Evolutionary conservation across 2,888 invertebrate species (phyloP).

Genomic region (Drosophila borealis): DNA sequence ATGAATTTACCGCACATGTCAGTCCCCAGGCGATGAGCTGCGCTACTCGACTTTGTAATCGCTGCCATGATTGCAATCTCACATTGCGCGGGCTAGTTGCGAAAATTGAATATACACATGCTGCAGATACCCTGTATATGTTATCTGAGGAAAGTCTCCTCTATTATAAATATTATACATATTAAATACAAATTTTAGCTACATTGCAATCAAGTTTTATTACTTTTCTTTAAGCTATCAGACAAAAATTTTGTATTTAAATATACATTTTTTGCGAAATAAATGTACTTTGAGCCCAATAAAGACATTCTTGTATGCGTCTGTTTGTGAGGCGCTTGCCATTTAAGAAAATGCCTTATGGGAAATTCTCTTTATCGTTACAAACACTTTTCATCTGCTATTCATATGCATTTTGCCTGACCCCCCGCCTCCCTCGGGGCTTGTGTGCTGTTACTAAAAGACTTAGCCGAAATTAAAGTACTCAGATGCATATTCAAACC

Average conservation of each 20-base stretch:
- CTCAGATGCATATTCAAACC: not conserved
- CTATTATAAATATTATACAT: no score
- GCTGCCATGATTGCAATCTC: slow-evolving; percentile 60
- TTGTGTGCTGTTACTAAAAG: not conserved
- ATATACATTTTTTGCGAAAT: no score
- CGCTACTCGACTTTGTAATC: slow-evolving; percentile 23
- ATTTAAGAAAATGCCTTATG: slow-evolving; percentile 49
- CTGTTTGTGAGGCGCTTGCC: slow-evolving; percentile 21
- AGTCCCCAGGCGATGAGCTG: slow-evolving; percentile 45
- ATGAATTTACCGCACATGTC: slow-evolving; percentile 58
- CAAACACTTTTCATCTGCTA: slow-evolving; percentile 12
- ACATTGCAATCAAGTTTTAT: no score
- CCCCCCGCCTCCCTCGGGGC: slow-evolving; percentile 19
- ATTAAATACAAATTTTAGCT: no score
- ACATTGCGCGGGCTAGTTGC: slow-evolving; percentile 13
- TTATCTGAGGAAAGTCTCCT: no score
- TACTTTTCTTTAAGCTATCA: no score
- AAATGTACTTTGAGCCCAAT: no score
- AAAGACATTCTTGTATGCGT: not conserved
- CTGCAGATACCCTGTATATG: slow-evolving; percentile 2
- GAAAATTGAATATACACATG: not conserved
- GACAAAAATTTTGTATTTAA: no score
- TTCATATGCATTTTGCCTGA: slow-evolving; percentile 49
- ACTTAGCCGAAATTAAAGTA: not conserved
- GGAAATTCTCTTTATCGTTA: slow-evolving; percentile 43